A percentile compares a stretch with the other conserved stretches of the same genome.
Conservation (phyloP, 2,888 invertebrate genomes). For the Cephus sareptanus region DNA sequence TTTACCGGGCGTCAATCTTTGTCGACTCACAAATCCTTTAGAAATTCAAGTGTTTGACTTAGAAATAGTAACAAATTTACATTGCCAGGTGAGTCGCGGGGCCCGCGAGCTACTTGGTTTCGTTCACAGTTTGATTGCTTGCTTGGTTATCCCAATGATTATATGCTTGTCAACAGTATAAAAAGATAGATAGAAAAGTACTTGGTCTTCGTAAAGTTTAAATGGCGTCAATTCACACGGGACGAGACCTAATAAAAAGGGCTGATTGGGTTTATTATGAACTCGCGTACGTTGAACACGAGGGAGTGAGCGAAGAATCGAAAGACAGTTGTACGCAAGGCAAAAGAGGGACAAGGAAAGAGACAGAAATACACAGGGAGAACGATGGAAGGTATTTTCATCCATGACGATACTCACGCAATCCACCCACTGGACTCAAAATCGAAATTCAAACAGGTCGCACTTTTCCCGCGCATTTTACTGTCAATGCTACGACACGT, state of each 20-base stretch:
- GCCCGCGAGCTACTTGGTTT: not conserved
- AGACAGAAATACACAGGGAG: not conserved
- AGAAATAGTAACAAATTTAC: conserved; percentile 47
- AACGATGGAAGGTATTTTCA: not conserved
- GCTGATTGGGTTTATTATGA: not conserved
- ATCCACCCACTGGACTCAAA: not conserved
- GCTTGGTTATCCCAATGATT: not conserved
- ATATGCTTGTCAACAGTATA: not conserved
- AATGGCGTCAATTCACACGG: not conserved
- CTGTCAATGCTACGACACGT: not conserved
- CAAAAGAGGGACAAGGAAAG: not conserved
- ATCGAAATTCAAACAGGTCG: not conserved
- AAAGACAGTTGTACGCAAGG: not conserved
- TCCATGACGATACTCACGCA: too few species aligned
- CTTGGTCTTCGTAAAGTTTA: not conserved
- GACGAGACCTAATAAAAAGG: not conserved
- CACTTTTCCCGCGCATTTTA: not conserved
- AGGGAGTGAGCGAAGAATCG: not conserved
- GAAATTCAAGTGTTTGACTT: conserved; percentile 42
- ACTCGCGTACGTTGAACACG: not conserved
- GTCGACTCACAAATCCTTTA: conserved; percentile 31
- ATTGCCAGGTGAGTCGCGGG: conserved; percentile 27
- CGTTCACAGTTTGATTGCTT: not conserved
- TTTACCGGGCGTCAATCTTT: conserved; percentile 42
- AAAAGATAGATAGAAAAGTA: not conserved